Percentiles rank a stretch among this genome's conserved stretches.
Conservation (phyloP, 2,888 invertebrate species). For the Chirona hameri region DNA sequence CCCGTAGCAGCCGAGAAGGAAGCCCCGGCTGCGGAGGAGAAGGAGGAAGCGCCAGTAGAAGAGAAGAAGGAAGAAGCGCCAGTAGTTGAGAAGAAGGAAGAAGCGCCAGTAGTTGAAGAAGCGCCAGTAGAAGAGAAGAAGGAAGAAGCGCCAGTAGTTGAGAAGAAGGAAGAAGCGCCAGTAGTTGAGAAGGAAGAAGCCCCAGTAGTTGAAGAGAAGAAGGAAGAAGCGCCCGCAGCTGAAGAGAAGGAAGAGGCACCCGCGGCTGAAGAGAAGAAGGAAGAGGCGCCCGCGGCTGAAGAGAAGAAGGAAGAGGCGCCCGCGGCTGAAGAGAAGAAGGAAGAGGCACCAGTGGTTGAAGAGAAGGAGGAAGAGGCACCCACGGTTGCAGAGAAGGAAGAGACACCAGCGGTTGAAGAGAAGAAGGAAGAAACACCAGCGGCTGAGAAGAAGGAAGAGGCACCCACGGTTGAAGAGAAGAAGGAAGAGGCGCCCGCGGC, state of each 20-base stretch:
- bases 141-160: neutral
- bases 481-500: neutral
- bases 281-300: neutral
- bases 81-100: neutral
- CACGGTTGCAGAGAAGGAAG: neutral
- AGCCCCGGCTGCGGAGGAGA: too few relatives aligned
- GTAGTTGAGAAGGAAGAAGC: neutral
- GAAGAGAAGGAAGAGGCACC: neutral
- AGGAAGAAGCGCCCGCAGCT: neutral
- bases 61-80: neutral
- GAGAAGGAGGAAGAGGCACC: neutral
- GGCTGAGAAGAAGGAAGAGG: neutral
- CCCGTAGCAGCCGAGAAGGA: neutral
- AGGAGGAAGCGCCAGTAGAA: too few relatives aligned
- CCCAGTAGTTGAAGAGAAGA: neutral
- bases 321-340: neutral
- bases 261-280: neutral
- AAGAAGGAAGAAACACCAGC: neutral
- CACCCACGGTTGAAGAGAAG: neutral
- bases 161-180: neutral
- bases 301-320: neutral
- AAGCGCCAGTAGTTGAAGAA: too few relatives aligned
- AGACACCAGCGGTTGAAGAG: neutral
- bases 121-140: neutral
- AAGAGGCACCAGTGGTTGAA: neutral